Conservation (phyloP, 2,113 vertebrate species). For the Ictidomys tridecemlineatus region DNA sequence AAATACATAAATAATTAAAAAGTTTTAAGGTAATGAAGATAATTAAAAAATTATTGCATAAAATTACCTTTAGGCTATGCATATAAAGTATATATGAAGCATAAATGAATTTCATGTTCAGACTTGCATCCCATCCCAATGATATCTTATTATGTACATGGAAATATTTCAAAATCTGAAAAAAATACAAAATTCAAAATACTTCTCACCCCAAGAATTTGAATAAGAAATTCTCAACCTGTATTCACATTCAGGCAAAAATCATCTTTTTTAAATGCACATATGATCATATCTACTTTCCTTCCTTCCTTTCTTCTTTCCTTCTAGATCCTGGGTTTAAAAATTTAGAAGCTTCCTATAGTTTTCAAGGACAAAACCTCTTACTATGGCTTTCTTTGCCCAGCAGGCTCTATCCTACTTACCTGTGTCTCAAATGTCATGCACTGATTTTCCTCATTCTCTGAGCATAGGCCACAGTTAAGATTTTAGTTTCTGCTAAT, state of each 20-base stretch:
- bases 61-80: neutral
- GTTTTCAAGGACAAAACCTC: neutral
- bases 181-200: neutral
- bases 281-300: neutral
- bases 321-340: neutral
- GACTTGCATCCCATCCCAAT: neutral
- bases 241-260: conserved; percentile 11
- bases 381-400: neutral
- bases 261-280: neutral
- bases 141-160: neutral
- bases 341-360: neutral
- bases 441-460: neutral
- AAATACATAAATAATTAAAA: no score
- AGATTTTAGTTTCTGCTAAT: neutral
- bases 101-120: neutral
- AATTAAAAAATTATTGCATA: neutral
- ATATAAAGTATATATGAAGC: neutral
- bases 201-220: neutral
- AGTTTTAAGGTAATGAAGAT: no score
- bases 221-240: neutral
- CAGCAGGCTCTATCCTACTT: neutral
- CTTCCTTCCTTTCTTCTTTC: neutral
- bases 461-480: neutral
- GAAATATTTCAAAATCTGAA: neutral
- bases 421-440: neutral